A percentile compares a stretch with the other conserved stretches of the same genome.
Evolutionary conservation across 2,113 vertebrate species (phyloP).

Genomic region (Gracilinanus agilis): DNA sequence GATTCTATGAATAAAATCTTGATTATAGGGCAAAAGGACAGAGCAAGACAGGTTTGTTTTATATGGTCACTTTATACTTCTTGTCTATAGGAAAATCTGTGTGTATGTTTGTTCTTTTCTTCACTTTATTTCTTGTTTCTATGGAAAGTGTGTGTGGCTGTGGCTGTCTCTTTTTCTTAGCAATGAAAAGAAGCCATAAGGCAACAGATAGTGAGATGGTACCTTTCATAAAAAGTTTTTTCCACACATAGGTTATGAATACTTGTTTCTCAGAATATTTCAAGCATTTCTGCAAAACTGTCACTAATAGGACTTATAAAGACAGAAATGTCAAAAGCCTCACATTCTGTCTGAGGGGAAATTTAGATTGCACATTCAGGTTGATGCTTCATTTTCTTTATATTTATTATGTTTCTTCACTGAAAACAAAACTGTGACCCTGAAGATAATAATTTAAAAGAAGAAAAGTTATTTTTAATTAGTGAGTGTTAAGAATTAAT

Average conservation of each 20-base stretch:
- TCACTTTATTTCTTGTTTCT: no score
- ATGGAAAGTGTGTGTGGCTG: no score
- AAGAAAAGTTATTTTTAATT: constrained; percentile 44
- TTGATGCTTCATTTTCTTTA: background rate
- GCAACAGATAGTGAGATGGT: background rate
- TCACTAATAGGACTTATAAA: background rate
- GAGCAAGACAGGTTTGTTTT: background rate
- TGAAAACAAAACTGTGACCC: constrained; percentile 23
- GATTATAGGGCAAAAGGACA: background rate
- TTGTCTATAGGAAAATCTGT: background rate
- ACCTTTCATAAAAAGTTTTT: background rate
- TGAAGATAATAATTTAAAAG: constrained; percentile 12
- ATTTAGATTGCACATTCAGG: background rate
- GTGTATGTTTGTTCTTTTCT: no score
- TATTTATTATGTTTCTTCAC: background rate
- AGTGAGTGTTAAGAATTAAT: constrained; percentile 54
- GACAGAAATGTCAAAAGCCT: background rate
- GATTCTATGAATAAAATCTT: background rate
- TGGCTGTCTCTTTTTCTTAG: background rate
- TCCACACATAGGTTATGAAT: background rate
- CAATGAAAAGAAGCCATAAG: background rate
- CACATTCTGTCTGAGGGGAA: background rate
- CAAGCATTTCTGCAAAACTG: background rate
- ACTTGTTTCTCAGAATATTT: background rate
- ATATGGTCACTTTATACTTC: background rate